These are phyloP conservation scores for Phaetusa simplex DNA, from an alignment of 2,113 vertebrate genomes.

Conservation along the genomic window DNA sequence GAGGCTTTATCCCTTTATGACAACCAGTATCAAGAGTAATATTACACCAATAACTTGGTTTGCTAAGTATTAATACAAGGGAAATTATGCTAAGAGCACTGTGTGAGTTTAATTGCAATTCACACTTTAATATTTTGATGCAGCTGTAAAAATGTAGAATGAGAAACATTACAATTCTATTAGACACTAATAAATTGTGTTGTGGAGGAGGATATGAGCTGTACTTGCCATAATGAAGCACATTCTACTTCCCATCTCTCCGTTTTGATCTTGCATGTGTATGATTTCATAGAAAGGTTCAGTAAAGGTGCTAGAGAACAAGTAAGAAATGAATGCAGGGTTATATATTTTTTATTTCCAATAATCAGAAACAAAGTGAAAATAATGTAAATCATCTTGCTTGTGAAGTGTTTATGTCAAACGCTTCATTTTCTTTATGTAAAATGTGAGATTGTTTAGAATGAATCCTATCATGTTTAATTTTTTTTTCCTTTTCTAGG, in stretches of 20 bases:
- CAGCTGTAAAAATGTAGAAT: constrained; percentile 71
- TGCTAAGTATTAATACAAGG: constrained; percentile 71
- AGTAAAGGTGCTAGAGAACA: not conserved
- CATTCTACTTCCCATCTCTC: constrained; percentile 6
- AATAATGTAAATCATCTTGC: constrained; percentile 32
- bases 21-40: constrained; percentile 67
- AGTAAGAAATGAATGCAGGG: not conserved
- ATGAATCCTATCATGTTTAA: not conserved
- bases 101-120: constrained; percentile 73
- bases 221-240: constrained; percentile 28
- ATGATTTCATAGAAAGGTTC: not conserved
- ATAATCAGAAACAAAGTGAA: constrained; percentile 24
- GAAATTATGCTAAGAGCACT: constrained; percentile 68
- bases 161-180: constrained; percentile 71
- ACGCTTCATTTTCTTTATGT: not conserved
- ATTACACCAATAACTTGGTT: constrained; percentile 72
- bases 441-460: not conserved
- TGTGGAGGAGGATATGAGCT: constrained; percentile 53
- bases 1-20: constrained; percentile 65
- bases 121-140: constrained; percentile 72
- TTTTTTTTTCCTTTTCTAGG: not conserved
- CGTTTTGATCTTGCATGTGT: constrained; percentile 4
- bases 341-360: constrained; percentile 1
- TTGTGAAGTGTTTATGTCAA: constrained; percentile 4
- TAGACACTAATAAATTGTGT: constrained; percentile 71